These are phyloP conservation scores for Nephrotoma flavescens DNA, from an alignment of 2,888 invertebrate species.

Conservation along the genomic window DNA sequence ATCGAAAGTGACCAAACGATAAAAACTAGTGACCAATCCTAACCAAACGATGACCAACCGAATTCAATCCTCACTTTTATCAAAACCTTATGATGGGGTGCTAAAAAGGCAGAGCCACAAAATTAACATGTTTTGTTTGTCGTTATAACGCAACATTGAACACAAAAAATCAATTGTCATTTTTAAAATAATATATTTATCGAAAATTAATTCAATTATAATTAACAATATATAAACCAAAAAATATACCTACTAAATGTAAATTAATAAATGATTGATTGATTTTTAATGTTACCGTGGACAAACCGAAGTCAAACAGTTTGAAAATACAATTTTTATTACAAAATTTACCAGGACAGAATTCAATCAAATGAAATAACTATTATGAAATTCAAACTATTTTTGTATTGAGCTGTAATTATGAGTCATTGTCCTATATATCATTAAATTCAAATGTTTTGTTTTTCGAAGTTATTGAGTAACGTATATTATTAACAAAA, in stretches of 20 bases:
- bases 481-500: too few species aligned
- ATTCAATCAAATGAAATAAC: not conserved
- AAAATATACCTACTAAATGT: not conserved
- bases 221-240: not conserved
- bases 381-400: not conserved
- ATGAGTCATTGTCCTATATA: not conserved
- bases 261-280: not conserved
- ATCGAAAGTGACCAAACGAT: too few species aligned
- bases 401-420: not conserved
- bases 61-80: too few species aligned
- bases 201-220: not conserved
- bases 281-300: not conserved
- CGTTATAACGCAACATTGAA: too few species aligned
- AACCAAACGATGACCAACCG: too few species aligned
- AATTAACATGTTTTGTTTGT: too few species aligned
- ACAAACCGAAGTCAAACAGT: not conserved
- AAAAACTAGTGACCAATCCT: too few species aligned
- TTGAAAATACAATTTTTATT: too few species aligned
- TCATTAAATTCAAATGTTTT: too few species aligned
- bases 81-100: too few species aligned
- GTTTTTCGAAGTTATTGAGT: too few species aligned
- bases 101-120: too few species aligned
- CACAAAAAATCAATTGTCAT: not conserved
- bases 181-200: not conserved
- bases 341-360: not conserved